phyloP scores from a whole-genome alignment of 2,797 vertebrate species.

The Pipistrellus pipistrellus region DNA sequence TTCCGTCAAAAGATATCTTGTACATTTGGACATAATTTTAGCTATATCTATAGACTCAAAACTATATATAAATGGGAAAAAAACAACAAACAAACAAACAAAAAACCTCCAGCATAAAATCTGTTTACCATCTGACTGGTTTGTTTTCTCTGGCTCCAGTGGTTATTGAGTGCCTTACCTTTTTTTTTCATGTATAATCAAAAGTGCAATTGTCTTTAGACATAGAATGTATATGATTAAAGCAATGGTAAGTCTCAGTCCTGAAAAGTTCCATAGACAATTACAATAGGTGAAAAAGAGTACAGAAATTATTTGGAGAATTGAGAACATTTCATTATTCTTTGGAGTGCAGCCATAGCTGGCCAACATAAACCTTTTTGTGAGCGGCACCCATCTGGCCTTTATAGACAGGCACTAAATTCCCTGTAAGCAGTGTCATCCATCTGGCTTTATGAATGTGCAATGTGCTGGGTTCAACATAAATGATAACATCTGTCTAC shows the following conservation, averaged over 20 bases:
- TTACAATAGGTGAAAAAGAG: conserved; percentile 18
- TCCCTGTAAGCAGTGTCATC: conserved; percentile 63
- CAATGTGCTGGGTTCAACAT: conserved; percentile 66
- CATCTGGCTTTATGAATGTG: conserved; percentile 82
- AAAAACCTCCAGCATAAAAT: neutral
- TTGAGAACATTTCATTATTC: conserved; percentile 59
- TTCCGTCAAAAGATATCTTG: conserved; percentile 31
- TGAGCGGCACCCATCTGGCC: conserved; percentile 75
- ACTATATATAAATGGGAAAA: neutral
- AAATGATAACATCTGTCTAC: conserved; percentile 74
- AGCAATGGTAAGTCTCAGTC: neutral
- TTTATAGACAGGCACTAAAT: conserved; percentile 82
- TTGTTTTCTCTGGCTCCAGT: conserved; percentile 49
- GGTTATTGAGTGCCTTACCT: neutral
- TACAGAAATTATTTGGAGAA: conserved; percentile 54
- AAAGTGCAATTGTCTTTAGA: neutral
- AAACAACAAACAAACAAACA: too few relatives aligned
- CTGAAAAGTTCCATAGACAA: conserved; percentile 11
- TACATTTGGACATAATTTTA: conserved; percentile 43
- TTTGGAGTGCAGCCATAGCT: conserved; percentile 59
- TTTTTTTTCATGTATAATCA: neutral
- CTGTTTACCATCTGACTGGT: neutral
- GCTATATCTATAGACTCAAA: neutral
- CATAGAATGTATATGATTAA: neutral
- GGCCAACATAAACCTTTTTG: conserved; percentile 66